Base-by-base conservation (phyloP, 2,888 invertebrate species). In the Dyspetes luteomarginatus region DNA sequence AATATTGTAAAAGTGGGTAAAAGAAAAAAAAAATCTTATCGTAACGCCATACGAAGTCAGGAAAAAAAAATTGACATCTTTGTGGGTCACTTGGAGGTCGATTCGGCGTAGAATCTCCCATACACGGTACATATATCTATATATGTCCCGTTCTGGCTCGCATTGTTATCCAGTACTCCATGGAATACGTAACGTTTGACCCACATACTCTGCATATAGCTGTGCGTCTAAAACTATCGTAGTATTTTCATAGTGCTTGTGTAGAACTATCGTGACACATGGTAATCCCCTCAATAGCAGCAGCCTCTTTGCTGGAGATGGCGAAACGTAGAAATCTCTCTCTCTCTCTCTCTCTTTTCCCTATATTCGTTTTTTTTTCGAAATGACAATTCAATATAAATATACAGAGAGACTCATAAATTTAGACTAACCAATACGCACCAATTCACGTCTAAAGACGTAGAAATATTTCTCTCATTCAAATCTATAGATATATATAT, bases 181-280 rank as follows among this genome's bases (percentile, higher is more conserved):
- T 73, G 73, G 77, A 81, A 81, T 81, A 81, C 81, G 64, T 62
- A 81, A 77, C 72, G 72, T 77, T 68, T 77, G 72, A 77, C 81
- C 81, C 77, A 73, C 76, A 76, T 80, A 76, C 62, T 72, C 41
- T 28, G 56, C 68, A 62, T 22, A 50, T 24, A 62, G 48, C 75
- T 67, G 67, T 67, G 72, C 67, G 80, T 80, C 22, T 60, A 22
- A 45, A 71, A 67, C 24, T 56, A 45, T 55, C 64, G 65, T 58
- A 55, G 60, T 50, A 75, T n/a, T n/a, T n/a, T n/a, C 74, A 43
- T 60, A 56, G 28, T 64, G 9, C 0, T 24, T 15, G 45, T 12
- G 36, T 36, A 36, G 36, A 36, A 36, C 36, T 36, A 36, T 36
- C 36, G 36, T 12, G 36, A 36, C 36, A 36, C 5, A 36, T 58